Evolutionary conservation across 2,888 invertebrate genomes (phyloP).

Genomic region (Rhabditophanes sp.): DNA sequence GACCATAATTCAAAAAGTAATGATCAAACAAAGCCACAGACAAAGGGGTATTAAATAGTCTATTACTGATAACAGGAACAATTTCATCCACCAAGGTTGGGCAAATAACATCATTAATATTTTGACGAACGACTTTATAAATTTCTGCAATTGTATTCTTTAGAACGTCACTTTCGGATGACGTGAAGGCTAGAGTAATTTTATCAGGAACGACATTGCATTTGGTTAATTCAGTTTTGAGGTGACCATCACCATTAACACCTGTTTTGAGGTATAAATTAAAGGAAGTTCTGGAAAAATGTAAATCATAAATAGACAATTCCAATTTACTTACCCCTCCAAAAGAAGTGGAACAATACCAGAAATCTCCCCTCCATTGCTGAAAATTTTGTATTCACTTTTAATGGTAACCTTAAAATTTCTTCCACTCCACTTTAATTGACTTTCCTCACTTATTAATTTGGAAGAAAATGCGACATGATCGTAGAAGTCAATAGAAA

Average conservation of each 20-base stretch:
- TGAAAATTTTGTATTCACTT: constrained; percentile 23
- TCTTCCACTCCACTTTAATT: constrained; percentile 12
- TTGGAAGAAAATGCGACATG: not conserved
- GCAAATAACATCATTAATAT: constrained; percentile 24
- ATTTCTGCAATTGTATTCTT: constrained; percentile 11
- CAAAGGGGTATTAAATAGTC: constrained; percentile 40
- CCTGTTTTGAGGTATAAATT: constrained; percentile 31
- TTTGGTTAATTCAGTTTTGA: constrained; percentile 30
- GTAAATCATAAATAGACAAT: not conserved
- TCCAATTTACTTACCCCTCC: constrained; percentile 19
- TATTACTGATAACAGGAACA: constrained; percentile 39
- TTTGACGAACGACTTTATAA: not conserved
- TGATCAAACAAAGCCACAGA: constrained; percentile 41
- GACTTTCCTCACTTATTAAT: not conserved
- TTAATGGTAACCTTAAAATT: constrained; percentile 31
- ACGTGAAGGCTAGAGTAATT: constrained; percentile 27
- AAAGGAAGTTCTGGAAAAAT: constrained; percentile 22
- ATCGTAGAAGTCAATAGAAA: constrained; percentile 1
- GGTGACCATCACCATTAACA: constrained; percentile 38
- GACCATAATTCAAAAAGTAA: constrained; percentile 41
- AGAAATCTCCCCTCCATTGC: constrained; percentile 27
- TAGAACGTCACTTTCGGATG: constrained; percentile 23
- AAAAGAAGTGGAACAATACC: constrained; percentile 38
- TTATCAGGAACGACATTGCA: constrained; percentile 13
- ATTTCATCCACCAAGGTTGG: constrained; percentile 41